A percentile compares a stretch with the other conserved stretches of the same genome.
Conservation (phyloP, 2,797 vertebrate genomes). For the Cyprinodon diabolis region DNA sequence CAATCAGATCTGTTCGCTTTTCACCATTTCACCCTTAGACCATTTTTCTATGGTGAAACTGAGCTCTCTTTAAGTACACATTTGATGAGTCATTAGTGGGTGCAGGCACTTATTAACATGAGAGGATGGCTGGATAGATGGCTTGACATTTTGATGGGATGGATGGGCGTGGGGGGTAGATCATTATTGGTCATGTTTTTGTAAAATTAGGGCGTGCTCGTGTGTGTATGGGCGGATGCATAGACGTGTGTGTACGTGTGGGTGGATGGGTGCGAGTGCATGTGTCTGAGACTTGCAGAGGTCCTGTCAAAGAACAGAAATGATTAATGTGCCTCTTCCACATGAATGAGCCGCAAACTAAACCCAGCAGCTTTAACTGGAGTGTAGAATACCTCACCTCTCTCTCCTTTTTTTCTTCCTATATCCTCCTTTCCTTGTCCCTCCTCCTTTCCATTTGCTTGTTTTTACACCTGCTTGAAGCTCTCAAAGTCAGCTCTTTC, state of each 20-base stretch:
- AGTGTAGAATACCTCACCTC: slow-evolving; percentile 48
- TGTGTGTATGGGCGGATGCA: slow-evolving; percentile 38
- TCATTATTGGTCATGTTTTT: slow-evolving; percentile 56
- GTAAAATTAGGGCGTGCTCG: slow-evolving; percentile 50
- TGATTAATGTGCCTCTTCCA: slow-evolving; percentile 77
- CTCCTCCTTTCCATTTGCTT: slow-evolving; percentile 33
- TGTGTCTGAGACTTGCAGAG: slow-evolving; percentile 33
- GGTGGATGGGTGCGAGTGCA: slow-evolving; percentile 23
- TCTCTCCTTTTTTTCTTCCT: slow-evolving; percentile 30
- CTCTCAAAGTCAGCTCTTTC: slow-evolving; percentile 34
- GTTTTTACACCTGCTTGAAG: slow-evolving; percentile 77
- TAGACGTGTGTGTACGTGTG: slow-evolving; percentile 35
- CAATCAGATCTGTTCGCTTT: slow-evolving; percentile 48
- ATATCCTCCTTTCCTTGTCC: slow-evolving; percentile 15
- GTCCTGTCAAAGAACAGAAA: slow-evolving; percentile 62
- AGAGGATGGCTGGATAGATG: slow-evolving; percentile 40
- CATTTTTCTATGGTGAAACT: slow-evolving; percentile 41
- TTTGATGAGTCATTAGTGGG: slow-evolving; percentile 39
- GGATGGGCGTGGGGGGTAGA: slow-evolving; percentile 30
- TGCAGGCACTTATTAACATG: slow-evolving; percentile 33
- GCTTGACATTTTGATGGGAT: slow-evolving; percentile 25
- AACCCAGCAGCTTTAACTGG: slow-evolving; percentile 56
- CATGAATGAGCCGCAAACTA: slow-evolving; percentile 55
- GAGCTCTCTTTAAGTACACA: slow-evolving; percentile 17
- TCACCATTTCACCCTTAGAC: slow-evolving; percentile 44